phyloP scores from a whole-genome alignment of 1,140 invertebrate genomes.

The Habropoda laboriosa region DNA sequence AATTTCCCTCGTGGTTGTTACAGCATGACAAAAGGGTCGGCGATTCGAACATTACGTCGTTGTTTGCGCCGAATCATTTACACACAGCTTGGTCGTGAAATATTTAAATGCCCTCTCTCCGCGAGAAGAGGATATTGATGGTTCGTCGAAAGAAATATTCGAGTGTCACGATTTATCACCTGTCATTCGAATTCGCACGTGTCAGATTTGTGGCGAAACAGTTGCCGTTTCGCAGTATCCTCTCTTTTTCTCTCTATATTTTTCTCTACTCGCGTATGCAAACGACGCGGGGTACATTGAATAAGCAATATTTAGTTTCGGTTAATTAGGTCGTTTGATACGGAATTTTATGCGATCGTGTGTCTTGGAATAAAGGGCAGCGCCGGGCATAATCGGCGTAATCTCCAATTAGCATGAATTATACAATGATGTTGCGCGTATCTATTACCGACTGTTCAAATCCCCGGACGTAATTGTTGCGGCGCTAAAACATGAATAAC shows the following conservation, averaged over 20 bases:
- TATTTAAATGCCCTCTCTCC: neutral
- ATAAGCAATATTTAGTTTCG: conserved; percentile 21
- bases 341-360: conserved; percentile 42
- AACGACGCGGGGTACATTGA: conserved; percentile 18
- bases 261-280: neutral
- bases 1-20: neutral
- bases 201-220: neutral
- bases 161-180: neutral
- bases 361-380: conserved; percentile 40
- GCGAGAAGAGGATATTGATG: conserved; percentile 10
- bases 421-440: conserved; percentile 33
- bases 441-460: conserved; percentile 47
- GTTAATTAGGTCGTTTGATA: conserved; percentile 52
- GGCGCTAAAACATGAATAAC: conserved; percentile 43
- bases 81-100: neutral
- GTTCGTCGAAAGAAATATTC: neutral
- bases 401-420: conserved; percentile 63
- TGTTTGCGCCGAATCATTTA: too few species aligned
- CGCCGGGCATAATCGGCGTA: conserved; percentile 37
- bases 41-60: neutral
- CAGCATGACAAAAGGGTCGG: too few species aligned
- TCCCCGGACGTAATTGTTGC: conserved; percentile 18
- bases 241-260: neutral
- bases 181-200: neutral
- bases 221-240: neutral